Conservation (phyloP, 2,888 invertebrate species). For the Plebejus melissa region DNA sequence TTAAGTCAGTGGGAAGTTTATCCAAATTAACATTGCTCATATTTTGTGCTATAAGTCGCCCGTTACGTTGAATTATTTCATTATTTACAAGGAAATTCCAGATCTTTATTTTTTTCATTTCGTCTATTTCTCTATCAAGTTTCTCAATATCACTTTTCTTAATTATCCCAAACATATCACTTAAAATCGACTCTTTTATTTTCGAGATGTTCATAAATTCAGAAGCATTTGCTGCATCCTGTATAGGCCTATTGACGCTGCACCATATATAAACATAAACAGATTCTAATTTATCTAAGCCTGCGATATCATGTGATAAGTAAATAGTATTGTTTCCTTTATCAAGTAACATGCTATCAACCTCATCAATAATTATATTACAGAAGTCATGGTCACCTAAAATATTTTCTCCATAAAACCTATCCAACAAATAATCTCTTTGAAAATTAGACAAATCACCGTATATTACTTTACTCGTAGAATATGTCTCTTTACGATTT, state of each 20-base stretch:
- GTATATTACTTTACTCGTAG: slow-evolving; percentile 24
- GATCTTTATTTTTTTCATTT: slow-evolving; percentile 10
- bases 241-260: slow-evolving; percentile 11
- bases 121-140: slow-evolving; percentile 27
- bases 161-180: slow-evolving; percentile 14
- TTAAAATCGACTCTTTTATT: slow-evolving; percentile 24
- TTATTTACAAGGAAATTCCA: slow-evolving; percentile 6
- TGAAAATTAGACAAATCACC: slow-evolving; percentile 28
- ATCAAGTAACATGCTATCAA: slow-evolving; percentile 29
- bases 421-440: slow-evolving; percentile 28
- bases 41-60: slow-evolving; percentile 7
- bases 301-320: slow-evolving; percentile 29
- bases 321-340: slow-evolving; percentile 31
- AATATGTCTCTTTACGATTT: slow-evolving; percentile 26
- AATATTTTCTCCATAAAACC: slow-evolving; percentile 30
- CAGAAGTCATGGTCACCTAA: slow-evolving; percentile 28
- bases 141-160: slow-evolving; percentile 23
- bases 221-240: background rate
- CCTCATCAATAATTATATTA: slow-evolving; percentile 29
- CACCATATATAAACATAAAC: slow-evolving; percentile 30
- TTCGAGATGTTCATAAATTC: background rate
- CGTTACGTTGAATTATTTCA: slow-evolving; percentile 16
- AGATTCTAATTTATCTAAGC: slow-evolving; percentile 29
- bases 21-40: slow-evolving; percentile 11
- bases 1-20: slow-evolving; percentile 6